Evolutionary conservation across 2,888 invertebrate species (phyloP), one percentile per base, ranked within the genome.

Genomic region (Pilophorus perplexus): DNA sequence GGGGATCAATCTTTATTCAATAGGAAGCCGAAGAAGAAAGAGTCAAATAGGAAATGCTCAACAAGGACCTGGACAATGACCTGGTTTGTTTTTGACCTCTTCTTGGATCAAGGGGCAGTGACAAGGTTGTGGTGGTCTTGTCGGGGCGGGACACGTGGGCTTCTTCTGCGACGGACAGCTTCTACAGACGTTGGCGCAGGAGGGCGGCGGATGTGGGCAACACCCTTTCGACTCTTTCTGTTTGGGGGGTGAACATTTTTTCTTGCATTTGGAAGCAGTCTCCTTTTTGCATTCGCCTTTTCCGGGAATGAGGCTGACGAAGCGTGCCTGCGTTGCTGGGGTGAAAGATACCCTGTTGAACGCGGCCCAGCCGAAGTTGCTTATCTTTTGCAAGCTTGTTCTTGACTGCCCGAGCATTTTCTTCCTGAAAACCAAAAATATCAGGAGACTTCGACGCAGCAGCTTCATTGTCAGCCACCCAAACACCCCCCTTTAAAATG

Each of bases 11-110:
- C n/a, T n/a, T n/a, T n/a, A n/a, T n/a, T n/a, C n/a, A n/a, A n/a
- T n/a, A n/a, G n/a, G n/a, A n/a, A n/a, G n/a, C n/a, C n/a, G n/a
- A n/a, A n/a, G n/a, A n/a, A n/a, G n/a, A n/a, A n/a, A n/a, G n/a
- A n/a, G n/a, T n/a, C n/a, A n/a, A n/a, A n/a, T n/a, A n/a, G n/a
- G n/a, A n/a, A n/a, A n/a, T n/a, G n/a, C n/a, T n/a, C 28, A 52
- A 8, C 69, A 69, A n/a, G 69, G 69, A 20, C 64, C 66, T 5
- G 69, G 69, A 14, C 69, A 69, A 27, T 44, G 25, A 1, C 69
- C 69, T 10, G 66, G 64, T 16, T 55, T 67, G 10, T 28, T 37
- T 33, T 62, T 46, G 1, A 22, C 6, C n/a, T n/a, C n/a, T 0
- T 67, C 59, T 6, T 48, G 22, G 4, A 14, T 42, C 22, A 59